These are phyloP conservation scores for Liopterus haemorrhoidalis DNA, from an alignment of 2,888 invertebrate species.

Conservation along the genomic window DNA sequence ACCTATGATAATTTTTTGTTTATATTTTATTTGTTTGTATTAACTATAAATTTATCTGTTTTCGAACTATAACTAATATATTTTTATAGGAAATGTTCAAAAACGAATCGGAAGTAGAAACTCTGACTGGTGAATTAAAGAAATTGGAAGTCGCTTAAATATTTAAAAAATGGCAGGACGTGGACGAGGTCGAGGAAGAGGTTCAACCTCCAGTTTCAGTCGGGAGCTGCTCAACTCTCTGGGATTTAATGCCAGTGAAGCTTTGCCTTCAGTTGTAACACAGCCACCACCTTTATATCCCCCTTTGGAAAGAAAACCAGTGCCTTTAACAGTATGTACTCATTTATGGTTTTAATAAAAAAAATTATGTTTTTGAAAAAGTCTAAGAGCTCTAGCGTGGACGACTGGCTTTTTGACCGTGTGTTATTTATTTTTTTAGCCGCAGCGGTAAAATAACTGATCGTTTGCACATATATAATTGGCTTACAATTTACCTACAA, in stretches of 20 bases:
- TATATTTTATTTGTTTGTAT: too few species aligned
- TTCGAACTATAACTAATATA: background rate
- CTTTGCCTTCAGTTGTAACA: conserved; percentile 40
- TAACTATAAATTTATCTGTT: too few species aligned
- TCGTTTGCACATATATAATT: too few species aligned
- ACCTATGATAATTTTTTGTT: too few species aligned
- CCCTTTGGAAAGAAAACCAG: conserved; percentile 40
- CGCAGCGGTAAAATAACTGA: too few species aligned
- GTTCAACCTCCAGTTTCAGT: conserved; percentile 45
- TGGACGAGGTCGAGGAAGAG: conserved; percentile 48
- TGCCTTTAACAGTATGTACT: conserved; percentile 39
- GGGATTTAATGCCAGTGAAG: conserved; percentile 51
- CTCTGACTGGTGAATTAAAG: conserved; percentile 38
- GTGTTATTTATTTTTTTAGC: too few species aligned
- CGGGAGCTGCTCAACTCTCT: conserved; percentile 55
- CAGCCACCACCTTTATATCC: conserved; percentile 44
- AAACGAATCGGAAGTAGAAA: conserved; percentile 39
- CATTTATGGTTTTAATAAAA: too few species aligned
- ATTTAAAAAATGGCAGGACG: conserved; percentile 44
- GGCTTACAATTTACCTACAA: too few species aligned
- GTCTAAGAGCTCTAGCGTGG: too few species aligned
- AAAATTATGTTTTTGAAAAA: too few species aligned
- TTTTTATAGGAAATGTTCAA: conserved; percentile 40
- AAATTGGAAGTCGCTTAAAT: conserved; percentile 41
- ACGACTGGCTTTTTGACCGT: too few species aligned